These are phyloP conservation scores for Cantharis rufa DNA, from an alignment of 2,888 invertebrate genomes.

Conservation along the genomic window DNA sequence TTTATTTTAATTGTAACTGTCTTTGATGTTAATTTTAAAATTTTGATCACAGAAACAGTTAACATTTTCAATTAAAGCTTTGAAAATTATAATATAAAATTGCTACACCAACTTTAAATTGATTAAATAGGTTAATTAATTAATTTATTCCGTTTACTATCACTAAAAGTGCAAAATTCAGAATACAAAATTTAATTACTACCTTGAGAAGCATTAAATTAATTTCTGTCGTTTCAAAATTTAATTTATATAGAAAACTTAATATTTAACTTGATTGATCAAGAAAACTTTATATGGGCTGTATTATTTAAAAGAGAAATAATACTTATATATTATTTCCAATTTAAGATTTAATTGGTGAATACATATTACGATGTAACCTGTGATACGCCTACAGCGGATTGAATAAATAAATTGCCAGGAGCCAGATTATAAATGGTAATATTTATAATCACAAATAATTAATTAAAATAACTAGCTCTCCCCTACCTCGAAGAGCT, in stretches of 20 bases:
- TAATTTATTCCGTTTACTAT: background rate
- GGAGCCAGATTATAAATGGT: too few relatives aligned
- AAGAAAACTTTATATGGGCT: background rate
- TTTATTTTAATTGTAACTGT: background rate
- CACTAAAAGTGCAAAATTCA: background rate
- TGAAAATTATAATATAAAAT: slow-evolving; percentile 5
- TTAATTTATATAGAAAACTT: background rate
- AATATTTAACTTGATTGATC: background rate
- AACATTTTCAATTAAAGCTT: background rate
- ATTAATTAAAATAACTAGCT: too few relatives aligned
- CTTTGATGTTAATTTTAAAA: background rate
- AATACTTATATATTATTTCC: background rate
- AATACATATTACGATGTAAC: too few relatives aligned
- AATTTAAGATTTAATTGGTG: background rate
- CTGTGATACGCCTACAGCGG: too few relatives aligned
- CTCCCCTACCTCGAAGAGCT: too few relatives aligned
- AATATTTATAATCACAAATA: too few relatives aligned
- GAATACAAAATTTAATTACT: background rate
- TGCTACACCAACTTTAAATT: background rate
- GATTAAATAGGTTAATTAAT: slow-evolving; percentile 8
- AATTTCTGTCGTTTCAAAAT: background rate
- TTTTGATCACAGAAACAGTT: background rate
- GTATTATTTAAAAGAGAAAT: background rate
- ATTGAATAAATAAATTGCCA: too few relatives aligned
- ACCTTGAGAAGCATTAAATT: background rate